A percentile compares a stretch with the other conserved stretches of the same genome.
Conservation (phyloP, 2,797 vertebrate species). For the Falco biarmicus region DNA sequence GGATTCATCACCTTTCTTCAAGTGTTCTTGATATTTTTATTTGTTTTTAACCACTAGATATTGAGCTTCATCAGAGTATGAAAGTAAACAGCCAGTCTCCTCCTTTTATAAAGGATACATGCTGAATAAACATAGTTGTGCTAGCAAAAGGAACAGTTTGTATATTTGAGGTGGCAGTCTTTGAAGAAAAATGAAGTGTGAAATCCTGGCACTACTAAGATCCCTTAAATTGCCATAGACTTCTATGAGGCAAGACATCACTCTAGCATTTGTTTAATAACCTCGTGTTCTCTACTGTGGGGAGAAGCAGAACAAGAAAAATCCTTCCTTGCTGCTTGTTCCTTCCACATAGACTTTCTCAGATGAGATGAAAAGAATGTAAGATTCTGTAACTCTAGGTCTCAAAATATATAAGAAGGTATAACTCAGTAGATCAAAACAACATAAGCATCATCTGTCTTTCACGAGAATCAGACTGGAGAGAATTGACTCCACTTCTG, state of each 20-base stretch:
- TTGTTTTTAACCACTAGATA: slow-evolving; percentile 28
- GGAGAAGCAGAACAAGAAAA: not conserved
- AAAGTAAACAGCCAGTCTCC: slow-evolving; percentile 24
- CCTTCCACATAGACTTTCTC: not conserved
- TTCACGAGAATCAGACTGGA: not conserved
- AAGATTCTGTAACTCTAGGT: not conserved
- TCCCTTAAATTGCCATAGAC: not conserved
- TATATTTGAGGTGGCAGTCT: not conserved
- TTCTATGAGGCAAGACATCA: not conserved
- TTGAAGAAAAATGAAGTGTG: not conserved
- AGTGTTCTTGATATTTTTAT: slow-evolving; percentile 12
- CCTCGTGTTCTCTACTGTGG: not conserved
- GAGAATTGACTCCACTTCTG: too few species aligned
- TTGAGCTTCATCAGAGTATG: not conserved
- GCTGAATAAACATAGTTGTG: not conserved
- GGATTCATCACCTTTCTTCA: slow-evolving; percentile 29
- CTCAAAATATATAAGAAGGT: not conserved
- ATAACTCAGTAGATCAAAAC: not conserved
- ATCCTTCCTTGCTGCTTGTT: not conserved
- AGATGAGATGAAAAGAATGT: not conserved
- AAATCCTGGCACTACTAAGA: not conserved
- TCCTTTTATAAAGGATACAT: slow-evolving; percentile 34
- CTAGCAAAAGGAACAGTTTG: not conserved
- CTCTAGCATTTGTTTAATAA: not conserved
- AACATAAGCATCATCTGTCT: not conserved